Percentiles rank a stretch among this genome's conserved stretches.
Conservation (phyloP, 2,113 vertebrate genomes). For the Alethe diademata region DNA sequence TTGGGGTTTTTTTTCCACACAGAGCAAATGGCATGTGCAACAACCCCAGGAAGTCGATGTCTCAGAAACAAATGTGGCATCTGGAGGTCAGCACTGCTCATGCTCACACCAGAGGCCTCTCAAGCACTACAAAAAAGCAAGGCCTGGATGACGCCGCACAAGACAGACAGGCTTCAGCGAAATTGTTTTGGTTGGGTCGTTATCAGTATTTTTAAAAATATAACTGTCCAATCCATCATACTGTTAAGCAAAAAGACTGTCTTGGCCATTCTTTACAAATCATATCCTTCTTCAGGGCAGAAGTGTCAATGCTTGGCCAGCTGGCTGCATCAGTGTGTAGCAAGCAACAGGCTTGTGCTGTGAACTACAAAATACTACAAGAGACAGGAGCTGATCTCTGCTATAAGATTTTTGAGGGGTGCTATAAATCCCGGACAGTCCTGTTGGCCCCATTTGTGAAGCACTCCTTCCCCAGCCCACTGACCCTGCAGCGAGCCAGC, state of each 20-base stretch:
- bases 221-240: background rate
- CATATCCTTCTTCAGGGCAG: background rate
- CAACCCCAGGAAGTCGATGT: background rate
- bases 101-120: fast-evolving
- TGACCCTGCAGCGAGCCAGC: fast-evolving
- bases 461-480: background rate
- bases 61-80: background rate
- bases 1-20: background rate
- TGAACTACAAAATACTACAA: background rate
- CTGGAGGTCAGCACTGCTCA: background rate
- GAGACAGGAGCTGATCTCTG: background rate
- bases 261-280: background rate
- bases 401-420: background rate
- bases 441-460: background rate
- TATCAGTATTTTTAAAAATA: background rate
- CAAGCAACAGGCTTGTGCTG: background rate
- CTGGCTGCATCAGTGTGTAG: fast-evolving
- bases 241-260: background rate
- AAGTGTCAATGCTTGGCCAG: background rate
- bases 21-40: background rate
- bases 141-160: fast-evolving
- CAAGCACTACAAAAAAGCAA: background rate
- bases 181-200: background rate
- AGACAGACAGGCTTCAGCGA: background rate
- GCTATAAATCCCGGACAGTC: background rate